Base-by-base conservation (phyloP, 2,797 vertebrate species). In the Gallinago stenura region DNA sequence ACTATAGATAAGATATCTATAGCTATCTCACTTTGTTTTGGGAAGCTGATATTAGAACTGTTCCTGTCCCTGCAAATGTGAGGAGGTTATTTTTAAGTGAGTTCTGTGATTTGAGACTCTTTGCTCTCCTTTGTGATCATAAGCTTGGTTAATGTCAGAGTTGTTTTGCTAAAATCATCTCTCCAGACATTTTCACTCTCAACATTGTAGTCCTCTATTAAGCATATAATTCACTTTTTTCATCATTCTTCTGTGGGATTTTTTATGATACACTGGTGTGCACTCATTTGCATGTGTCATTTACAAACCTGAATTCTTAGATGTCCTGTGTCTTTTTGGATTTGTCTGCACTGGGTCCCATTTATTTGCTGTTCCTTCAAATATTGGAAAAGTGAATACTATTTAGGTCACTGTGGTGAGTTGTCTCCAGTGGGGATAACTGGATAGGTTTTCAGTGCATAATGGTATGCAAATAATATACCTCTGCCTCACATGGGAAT, bases 391-490 rank as follows among this genome's bases (percentile, higher is more conserved):
- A 88, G 46, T 82, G 80, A 94, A 88, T 93, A 71, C 37, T 96
- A 37, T 97, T 93, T 95, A 94, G 95, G 93, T 89, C 96, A 94
- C 73, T 83, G 89, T 89, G 50, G 88, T 93, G 87, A 94, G 72
- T 94, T 94, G 89, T 90, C 66, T 97, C 91, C 77, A 88, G n/a
- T 10, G 41, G 79, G 92, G 85, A 96, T 94, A 84, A 73, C 83
- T 82, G 87, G 95, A 92, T 85, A 95, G 89, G 66, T 84, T 94
- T 95, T 87, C 89, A 90, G 86, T 88, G 57, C 65, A 83, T 96
- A 96, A 97, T 96, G 35, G 39, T 86, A 97, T 97, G 96, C 92
- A 97, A 92, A 97, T 96, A 91, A 95, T 91, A 92, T 43, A 92
- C 86, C 71, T 87, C 64, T 93, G 51, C 77, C 73, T 95, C 72